Evolutionary conservation across 2,113 vertebrate species (phyloP).

Genomic region (Coryphaenoides rupestris): DNA sequence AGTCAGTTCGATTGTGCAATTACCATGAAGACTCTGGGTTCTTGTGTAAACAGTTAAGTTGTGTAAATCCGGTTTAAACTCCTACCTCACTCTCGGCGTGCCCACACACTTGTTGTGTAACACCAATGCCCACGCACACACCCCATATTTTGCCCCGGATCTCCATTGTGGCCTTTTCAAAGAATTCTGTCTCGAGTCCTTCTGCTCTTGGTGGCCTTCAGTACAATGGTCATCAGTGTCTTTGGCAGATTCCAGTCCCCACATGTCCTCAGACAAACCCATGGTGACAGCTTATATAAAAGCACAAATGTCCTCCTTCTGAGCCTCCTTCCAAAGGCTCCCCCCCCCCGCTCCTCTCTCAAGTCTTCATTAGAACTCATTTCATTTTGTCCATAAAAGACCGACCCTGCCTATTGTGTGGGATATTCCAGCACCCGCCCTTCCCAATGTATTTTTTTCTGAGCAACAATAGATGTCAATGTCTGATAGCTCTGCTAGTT

Average conservation of each 20-base stretch:
- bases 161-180: not conserved
- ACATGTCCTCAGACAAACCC: constrained; percentile 22
- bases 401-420: constrained; percentile 4
- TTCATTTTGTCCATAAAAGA: constrained; percentile 19
- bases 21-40: not conserved
- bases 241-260: constrained; percentile 4
- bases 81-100: not conserved
- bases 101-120: not conserved
- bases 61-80: not conserved
- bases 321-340: constrained; percentile 21
- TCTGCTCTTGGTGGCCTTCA: not conserved
- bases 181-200: not conserved
- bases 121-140: not conserved
- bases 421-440: not conserved
- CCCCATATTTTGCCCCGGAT: not conserved
- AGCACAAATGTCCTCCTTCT: constrained; percentile 16
- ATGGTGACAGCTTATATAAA: constrained; percentile 23
- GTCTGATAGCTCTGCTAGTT: constrained; percentile 39
- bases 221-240: constrained; percentile 2
- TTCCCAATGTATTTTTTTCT: constrained; percentile 28
- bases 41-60: not conserved
- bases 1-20: too few species aligned
- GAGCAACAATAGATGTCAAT: constrained; percentile 20
- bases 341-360: not conserved
- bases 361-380: constrained; percentile 24